Conservation (phyloP, 2,888 invertebrate species). For the Ectemnius continuus region DNA sequence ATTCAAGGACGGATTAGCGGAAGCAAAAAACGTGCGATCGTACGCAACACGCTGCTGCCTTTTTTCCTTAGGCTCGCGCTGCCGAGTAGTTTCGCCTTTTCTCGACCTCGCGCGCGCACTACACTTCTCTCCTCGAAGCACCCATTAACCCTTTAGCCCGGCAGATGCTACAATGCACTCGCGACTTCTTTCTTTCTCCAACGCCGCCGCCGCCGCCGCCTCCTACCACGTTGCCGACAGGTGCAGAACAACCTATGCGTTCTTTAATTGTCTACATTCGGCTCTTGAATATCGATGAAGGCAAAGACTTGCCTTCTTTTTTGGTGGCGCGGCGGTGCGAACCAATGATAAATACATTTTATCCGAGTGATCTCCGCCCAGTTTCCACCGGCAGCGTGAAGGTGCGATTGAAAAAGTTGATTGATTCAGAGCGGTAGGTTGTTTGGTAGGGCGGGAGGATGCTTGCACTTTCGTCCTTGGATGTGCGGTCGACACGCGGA, state of each 20-base stretch:
- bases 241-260: too few species aligned
- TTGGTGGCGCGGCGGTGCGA: too few species aligned
- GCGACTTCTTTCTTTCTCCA: too few species aligned
- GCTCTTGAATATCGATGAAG: too few species aligned
- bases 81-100: constrained; percentile 7
- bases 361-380: too few species aligned
- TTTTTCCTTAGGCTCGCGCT: constrained; percentile 13
- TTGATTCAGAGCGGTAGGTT: constrained; percentile 44
- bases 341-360: too few species aligned
- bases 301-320: too few species aligned
- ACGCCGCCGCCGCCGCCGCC: too few species aligned
- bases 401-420: too few species aligned
- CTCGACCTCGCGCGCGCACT: not conserved
- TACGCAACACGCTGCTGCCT: constrained; percentile 19
- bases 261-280: too few species aligned
- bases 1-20: constrained; percentile 59
- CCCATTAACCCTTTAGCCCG: constrained; percentile 8
- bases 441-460: constrained; percentile 72
- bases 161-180: not conserved
- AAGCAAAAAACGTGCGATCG: constrained; percentile 39
- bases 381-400: too few species aligned
- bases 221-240: not conserved
- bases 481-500: constrained; percentile 22
- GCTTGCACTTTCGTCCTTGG: constrained; percentile 72
- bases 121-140: constrained; percentile 2